Conservation (phyloP, 2,888 invertebrate genomes). For the Maniola hyperantus region DNA sequence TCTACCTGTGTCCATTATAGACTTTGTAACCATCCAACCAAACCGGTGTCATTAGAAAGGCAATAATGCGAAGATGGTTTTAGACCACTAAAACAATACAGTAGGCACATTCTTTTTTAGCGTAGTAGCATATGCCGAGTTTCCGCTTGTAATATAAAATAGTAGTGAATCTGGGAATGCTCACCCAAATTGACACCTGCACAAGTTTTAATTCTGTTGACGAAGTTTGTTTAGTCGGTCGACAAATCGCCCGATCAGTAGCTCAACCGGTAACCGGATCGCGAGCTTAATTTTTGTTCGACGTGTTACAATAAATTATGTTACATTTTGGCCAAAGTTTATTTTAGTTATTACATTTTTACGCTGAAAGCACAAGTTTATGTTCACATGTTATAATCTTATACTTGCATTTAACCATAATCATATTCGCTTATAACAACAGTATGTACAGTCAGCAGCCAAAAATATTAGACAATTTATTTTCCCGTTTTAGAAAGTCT, state of each 20-base stretch:
- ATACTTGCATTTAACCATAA: slow-evolving; percentile 5
- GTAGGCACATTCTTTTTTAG: too few species aligned
- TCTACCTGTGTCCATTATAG: too few species aligned
- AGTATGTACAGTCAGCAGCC: slow-evolving; percentile 4
- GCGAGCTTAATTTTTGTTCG: not conserved
- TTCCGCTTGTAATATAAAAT: too few species aligned
- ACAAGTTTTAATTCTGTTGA: too few species aligned
- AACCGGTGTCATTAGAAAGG: too few species aligned
- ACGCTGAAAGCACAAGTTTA: slow-evolving; percentile 53
- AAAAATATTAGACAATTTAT: not conserved
- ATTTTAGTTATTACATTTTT: slow-evolving; percentile 58
- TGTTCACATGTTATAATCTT: slow-evolving; percentile 1
- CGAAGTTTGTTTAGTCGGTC: not conserved
- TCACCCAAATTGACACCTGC: too few species aligned
- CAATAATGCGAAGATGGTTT: too few species aligned
- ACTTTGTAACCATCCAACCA: too few species aligned
- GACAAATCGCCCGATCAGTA: not conserved
- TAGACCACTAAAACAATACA: too few species aligned
- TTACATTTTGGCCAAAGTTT: slow-evolving; percentile 70
- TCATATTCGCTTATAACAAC: not conserved
- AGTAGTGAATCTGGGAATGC: too few species aligned
- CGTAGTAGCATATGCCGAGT: too few species aligned
- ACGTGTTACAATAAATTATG: slow-evolving; percentile 52
- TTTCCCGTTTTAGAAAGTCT: not conserved
- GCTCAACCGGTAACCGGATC: not conserved